A percentile compares a stretch with the other conserved stretches of the same genome.
Evolutionary conservation across 2,888 invertebrate species (phyloP).

Genomic region (Acleris emargana): DNA sequence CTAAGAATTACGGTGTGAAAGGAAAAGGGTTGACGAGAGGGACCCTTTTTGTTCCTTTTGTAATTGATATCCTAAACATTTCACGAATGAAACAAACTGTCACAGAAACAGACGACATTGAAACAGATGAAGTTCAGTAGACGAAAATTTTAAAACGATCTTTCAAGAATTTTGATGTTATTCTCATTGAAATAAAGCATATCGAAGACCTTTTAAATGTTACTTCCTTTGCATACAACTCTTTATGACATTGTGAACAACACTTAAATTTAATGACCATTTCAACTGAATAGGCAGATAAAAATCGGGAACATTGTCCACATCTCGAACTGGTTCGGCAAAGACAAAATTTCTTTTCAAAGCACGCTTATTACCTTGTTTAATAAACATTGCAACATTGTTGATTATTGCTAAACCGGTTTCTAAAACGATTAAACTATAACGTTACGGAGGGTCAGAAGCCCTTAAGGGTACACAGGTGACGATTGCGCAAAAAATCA

Average conservation of each 20-base stretch:
- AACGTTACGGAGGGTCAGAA: constrained; percentile 46
- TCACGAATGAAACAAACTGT: background rate
- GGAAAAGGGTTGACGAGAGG: constrained; percentile 47
- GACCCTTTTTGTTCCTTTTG: constrained; percentile 32
- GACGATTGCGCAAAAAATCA: constrained; percentile 68
- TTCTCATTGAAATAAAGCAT: background rate
- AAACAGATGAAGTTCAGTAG: too few relatives aligned
- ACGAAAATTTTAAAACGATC: too few relatives aligned
- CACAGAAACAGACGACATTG: too few relatives aligned
- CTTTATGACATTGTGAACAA: constrained; percentile 28
- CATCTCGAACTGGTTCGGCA: constrained; percentile 37
- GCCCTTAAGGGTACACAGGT: constrained; percentile 49
- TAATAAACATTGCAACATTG: constrained; percentile 82
- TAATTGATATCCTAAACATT: constrained; percentile 8
- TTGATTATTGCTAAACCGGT: constrained; percentile 71
- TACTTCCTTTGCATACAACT: constrained; percentile 6
- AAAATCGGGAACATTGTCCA: constrained; percentile 30
- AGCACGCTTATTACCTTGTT: constrained; percentile 75
- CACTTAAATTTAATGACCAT: constrained; percentile 35
- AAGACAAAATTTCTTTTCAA: constrained; percentile 47
- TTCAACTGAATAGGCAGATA: constrained; percentile 35
- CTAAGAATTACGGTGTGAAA: constrained; percentile 77
- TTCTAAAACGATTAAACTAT: constrained; percentile 54
- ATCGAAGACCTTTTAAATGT: background rate
- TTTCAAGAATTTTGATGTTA: background rate